phyloP scores from a whole-genome alignment of 2,113 vertebrate genomes.

The Petroica traversi region DNA sequence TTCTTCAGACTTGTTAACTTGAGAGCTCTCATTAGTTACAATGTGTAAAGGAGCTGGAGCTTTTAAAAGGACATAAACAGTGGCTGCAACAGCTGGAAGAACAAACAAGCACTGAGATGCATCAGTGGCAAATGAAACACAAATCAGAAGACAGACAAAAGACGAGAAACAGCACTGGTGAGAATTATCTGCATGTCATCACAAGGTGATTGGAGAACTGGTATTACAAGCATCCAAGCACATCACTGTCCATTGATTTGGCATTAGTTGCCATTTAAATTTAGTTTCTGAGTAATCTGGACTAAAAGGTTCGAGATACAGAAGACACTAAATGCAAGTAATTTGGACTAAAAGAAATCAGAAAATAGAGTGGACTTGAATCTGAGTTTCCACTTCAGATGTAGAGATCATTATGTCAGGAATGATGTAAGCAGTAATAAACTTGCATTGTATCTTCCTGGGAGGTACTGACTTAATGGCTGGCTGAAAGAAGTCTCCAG shows the following conservation, averaged over 20 bases:
- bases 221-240: background rate
- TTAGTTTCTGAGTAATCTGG: background rate
- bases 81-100: background rate
- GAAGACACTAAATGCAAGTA: background rate
- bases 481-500: background rate
- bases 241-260: background rate
- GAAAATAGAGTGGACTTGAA: background rate
- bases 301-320: background rate
- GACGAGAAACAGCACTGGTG: background rate
- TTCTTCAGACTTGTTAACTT: background rate
- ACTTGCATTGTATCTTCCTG: background rate
- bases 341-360: background rate
- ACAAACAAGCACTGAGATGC: background rate
- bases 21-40: background rate
- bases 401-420: background rate
- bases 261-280: background rate
- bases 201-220: background rate
- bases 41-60: background rate
- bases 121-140: background rate
- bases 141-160: background rate
- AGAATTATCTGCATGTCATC: background rate
- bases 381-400: background rate
- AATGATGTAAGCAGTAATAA: background rate
- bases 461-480: background rate
- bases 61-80: background rate